These are phyloP conservation scores for Phengaris arion DNA, from an alignment of 2,888 invertebrate genomes.

Conservation along the genomic window DNA sequence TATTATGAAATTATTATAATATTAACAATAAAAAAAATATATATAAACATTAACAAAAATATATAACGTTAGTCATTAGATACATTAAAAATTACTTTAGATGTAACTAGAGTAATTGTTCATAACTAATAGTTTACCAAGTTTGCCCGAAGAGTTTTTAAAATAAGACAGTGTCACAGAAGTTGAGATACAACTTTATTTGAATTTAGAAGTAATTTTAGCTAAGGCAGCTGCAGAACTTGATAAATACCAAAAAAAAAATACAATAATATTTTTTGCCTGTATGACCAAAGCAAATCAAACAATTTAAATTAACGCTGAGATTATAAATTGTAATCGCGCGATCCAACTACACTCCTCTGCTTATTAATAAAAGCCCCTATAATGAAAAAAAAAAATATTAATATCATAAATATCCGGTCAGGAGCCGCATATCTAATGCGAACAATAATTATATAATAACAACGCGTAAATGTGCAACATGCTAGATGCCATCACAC, in stretches of 20 bases:
- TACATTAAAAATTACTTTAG: neutral
- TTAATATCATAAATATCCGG: neutral
- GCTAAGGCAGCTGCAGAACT: too few relatives aligned
- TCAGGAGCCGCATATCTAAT: neutral
- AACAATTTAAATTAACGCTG: neutral
- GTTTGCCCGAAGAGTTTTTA: neutral
- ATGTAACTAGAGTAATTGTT: neutral
- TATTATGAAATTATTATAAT: too few relatives aligned
- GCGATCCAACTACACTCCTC: neutral
- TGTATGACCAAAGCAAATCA: too few relatives aligned
- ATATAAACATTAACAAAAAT: neutral
- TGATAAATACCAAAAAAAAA: too few relatives aligned
- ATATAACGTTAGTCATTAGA: neutral
- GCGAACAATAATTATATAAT: neutral
- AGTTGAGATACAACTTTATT: too few relatives aligned
- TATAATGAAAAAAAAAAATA: neutral
- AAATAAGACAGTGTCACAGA: too few relatives aligned
- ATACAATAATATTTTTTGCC: too few relatives aligned
- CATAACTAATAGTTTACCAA: neutral
- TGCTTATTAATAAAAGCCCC: neutral
- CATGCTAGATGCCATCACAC: neutral
- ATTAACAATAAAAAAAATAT: neutral
- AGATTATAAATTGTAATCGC: neutral
- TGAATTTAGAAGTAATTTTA: too few relatives aligned
- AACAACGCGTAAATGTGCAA: neutral